Percentiles rank a stretch among this genome's conserved stretches.
Evolutionary conservation across 2,797 vertebrate species (phyloP).

Genomic region (Potorous gilbertii): DNA sequence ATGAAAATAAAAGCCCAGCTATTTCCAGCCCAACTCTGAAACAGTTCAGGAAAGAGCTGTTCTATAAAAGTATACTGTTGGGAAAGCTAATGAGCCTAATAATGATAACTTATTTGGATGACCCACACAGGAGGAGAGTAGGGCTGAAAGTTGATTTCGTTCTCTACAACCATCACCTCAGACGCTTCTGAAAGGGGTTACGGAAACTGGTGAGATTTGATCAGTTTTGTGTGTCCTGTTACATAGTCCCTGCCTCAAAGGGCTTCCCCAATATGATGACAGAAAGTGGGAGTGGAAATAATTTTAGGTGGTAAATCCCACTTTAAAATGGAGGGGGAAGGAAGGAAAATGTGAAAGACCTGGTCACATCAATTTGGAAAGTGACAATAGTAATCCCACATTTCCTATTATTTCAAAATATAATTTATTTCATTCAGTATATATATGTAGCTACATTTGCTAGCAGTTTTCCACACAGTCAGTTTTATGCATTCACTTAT

Average conservation of each 20-base stretch:
- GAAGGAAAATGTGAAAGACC: slow-evolving; percentile 18
- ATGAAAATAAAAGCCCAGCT: not conserved
- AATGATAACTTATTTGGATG: slow-evolving; percentile 26
- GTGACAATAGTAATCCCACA: not conserved
- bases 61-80: slow-evolving; percentile 39
- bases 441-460: not conserved
- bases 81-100: not conserved
- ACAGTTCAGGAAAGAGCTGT: not conserved
- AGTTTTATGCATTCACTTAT: slow-evolving; percentile 9
- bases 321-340: slow-evolving; percentile 3
- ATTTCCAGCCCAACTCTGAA: not conserved
- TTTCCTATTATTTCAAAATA: slow-evolving; percentile 41
- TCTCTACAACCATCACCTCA: slow-evolving; percentile 4
- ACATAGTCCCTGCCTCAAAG: not conserved
- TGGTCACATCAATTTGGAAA: slow-evolving; percentile 12
- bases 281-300: not conserved
- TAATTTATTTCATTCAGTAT: not conserved
- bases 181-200: slow-evolving; percentile 30
- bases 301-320: not conserved
- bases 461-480: not conserved
- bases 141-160: not conserved
- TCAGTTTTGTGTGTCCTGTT: not conserved
- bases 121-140: not conserved
- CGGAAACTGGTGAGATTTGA: not conserved
- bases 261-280: not conserved